These are phyloP conservation scores for Dascillus cervinus DNA, from an alignment of 2,888 invertebrate genomes.

Conservation along the genomic window DNA sequence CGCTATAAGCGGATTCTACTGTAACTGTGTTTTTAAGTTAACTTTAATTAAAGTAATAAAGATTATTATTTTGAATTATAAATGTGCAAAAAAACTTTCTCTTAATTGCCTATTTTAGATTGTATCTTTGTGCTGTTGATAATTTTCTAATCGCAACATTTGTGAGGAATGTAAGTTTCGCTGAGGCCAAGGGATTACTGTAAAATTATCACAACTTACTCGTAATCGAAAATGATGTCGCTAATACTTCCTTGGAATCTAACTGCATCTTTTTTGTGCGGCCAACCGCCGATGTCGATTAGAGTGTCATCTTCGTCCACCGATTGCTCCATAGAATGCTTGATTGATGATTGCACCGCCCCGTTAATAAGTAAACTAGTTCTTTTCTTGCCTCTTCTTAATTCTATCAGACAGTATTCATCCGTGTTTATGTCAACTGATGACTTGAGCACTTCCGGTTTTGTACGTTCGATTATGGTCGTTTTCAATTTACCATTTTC, in stretches of 20 bases:
- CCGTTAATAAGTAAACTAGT: conserved; percentile 11
- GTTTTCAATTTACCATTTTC: conserved; percentile 11
- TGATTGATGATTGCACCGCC: neutral
- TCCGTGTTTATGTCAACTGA: conserved; percentile 15
- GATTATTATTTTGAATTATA: no score
- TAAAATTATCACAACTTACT: no score
- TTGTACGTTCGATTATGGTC: conserved; percentile 4
- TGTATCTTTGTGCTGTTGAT: no score
- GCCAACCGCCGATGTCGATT: conserved; percentile 10
- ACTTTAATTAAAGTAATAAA: no score
- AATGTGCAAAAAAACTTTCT: no score
- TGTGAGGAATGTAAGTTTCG: no score
- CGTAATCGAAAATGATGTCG: conserved; percentile 74
- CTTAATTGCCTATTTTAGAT: no score
- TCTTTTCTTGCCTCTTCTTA: conserved; percentile 10
- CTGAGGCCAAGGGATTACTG: no score
- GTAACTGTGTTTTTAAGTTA: no score
- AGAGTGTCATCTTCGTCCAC: conserved; percentile 2
- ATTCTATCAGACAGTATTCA: conserved; percentile 17
- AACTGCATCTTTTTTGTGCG: conserved; percentile 4
- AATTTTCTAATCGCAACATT: no score
- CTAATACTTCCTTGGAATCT: conserved; percentile 66
- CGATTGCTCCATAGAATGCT: neutral
- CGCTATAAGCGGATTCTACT: no score
- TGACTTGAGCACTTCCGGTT: conserved; percentile 8